Evolutionary conservation across 2,113 vertebrate genomes (phyloP), one percentile per base, ranked within the genome.

Genomic region (Rhinolophus ferrumequinum): DNA sequence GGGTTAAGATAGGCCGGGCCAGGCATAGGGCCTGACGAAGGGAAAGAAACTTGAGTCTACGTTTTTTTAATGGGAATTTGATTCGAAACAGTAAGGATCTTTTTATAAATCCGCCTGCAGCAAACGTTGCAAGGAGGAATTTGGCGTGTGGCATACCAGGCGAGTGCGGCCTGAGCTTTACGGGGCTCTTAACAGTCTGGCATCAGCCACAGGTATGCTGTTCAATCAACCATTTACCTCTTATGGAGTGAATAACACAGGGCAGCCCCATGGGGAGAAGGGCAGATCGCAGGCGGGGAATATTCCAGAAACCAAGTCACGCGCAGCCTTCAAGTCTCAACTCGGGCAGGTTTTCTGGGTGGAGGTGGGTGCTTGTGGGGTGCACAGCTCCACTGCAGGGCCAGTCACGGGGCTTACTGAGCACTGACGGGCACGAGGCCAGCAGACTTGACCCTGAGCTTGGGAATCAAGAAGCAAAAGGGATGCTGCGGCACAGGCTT

Each of bases 371-470:
- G 44, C 35, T 41, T 0, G 3, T 14, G 60, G 30, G 0, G 41
- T 0, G 18, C 67, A 11, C 8, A 35, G 52, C 0, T 8, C 8
- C 16, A 5, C 47, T 3, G 5, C 28, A 1, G 0, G 3, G 35
- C 28, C 83, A 73, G 88, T 2, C 14, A 22, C 0, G 0, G 33
- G 30, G 33, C 24, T 21, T 12, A 2, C 4, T 4, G 18, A 70
- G 44, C 58, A 12, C 35, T 6, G 4, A 15, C 0, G 1, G 3
- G 38, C 52, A 16, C 26, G 6, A 3, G 19, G 12, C 3, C 24
- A 33, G 7, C 2, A 1, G 15, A 5, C 10, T 1, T 18, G 67
- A 9, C 26, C 5, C 81, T 22, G 56, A 0, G 33, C 73, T 13
- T 7, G 12, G 4, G 41, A 11, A 9, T 12, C 52, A 70, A 44